Conservation (phyloP, 2,797 vertebrate species). For the Labeo calbasu region DNA sequence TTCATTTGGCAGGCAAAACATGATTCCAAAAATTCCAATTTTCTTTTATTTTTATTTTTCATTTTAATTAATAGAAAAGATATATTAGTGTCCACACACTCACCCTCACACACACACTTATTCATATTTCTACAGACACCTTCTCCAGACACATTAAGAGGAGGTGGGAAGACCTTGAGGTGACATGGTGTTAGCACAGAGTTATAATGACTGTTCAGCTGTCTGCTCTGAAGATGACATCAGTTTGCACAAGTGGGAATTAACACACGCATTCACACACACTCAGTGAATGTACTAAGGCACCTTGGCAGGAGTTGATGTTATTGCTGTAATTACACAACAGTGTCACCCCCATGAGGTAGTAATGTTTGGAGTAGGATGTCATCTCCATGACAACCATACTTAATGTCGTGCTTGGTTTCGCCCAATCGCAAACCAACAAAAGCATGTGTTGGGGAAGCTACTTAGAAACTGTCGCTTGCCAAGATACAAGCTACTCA, state of each 20-base stretch:
- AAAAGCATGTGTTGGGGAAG: background rate
- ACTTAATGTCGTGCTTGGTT: background rate
- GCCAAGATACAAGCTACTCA: background rate
- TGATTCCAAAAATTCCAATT: too few species aligned
- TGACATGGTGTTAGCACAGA: background rate
- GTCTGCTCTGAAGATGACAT: background rate
- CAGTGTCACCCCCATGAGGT: constrained; percentile 17
- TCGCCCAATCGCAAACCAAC: background rate
- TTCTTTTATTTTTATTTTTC: too few species aligned
- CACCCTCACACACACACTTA: background rate
- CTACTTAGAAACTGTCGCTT: background rate
- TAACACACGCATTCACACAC: background rate
- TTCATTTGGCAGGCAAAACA: too few species aligned
- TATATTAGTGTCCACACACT: background rate
- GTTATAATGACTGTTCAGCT: constrained; percentile 12
- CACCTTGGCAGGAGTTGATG: constrained; percentile 19
- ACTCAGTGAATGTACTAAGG: constrained; percentile 20
- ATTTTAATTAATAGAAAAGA: background rate
- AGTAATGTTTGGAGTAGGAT: constrained; percentile 16
- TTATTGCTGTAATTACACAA: constrained; percentile 31
- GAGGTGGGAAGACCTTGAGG: background rate
- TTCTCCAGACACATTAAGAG: constrained; percentile 16
- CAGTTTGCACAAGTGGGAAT: background rate
- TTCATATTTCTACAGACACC: background rate
- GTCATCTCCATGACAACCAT: background rate